Conservation (phyloP, 2,888 invertebrate genomes). For the Protonemura montana region DNA sequence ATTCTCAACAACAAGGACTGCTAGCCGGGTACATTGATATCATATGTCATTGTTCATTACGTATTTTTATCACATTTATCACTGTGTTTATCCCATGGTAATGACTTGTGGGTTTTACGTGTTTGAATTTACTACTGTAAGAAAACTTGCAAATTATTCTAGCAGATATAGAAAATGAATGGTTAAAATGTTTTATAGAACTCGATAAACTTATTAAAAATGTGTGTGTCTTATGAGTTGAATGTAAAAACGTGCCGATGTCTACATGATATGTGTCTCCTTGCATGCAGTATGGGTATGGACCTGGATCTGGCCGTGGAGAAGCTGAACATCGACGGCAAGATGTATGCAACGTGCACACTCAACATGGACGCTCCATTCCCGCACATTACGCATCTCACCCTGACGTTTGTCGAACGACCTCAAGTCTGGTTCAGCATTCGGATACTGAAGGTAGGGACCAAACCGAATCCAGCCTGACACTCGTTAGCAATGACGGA, state of each 20-base stretch:
- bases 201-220: not conserved
- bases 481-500: no score
- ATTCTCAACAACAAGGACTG: no score
- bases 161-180: no score
- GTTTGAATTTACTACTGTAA: no score
- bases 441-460: constrained; percentile 57
- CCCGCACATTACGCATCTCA: constrained; percentile 62
- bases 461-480: not conserved
- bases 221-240: not conserved
- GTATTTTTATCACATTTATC: no score
- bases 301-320: constrained; percentile 63
- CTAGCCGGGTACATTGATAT: no score
- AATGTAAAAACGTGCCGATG: not conserved
- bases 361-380: constrained; percentile 62
- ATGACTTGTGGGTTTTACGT: no score
- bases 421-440: constrained; percentile 65
- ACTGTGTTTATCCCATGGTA: no score
- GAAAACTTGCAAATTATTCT: no score
- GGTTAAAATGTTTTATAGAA: no score
- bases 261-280: constrained; percentile 17
- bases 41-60: no score
- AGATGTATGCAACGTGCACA: constrained; percentile 59
- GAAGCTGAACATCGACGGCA: constrained; percentile 61
- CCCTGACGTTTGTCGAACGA: constrained; percentile 62
- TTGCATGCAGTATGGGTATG: constrained; percentile 59